Base-by-base conservation (phyloP, 2,113 vertebrate genomes). In the Ictidomys tridecemlineatus region DNA sequence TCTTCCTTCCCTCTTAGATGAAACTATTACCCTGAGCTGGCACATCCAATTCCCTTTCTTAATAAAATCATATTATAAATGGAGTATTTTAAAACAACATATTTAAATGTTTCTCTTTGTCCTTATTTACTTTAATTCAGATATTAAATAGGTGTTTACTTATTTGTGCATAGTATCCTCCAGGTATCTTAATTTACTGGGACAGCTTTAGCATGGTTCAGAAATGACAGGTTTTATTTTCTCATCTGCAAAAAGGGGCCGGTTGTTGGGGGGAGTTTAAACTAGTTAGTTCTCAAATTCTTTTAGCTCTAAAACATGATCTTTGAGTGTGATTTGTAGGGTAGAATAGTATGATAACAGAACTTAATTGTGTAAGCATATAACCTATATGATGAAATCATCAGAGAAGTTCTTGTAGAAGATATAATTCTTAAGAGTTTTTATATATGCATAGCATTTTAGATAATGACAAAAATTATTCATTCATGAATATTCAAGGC, bases 241-340 rank as follows among this genome's bases (percentile, higher is more conserved):
- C 24, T 74, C 0, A 12, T 89, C n/a, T 86, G 30, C 9, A 48
- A 77, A 94, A 94, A 45, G 45, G 45, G 45, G 45, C 8, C 45
- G 45, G 45, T 45, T 45, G 45, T 8, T 9, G 45, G 45, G 45
- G 45, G 45, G 48, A 53, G 39, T 72, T 72, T 77, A 65, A 83
- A n/a, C 9, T 42, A 89, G 34, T 51, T 37, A 39, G 10, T 39
- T 12, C 73, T 26, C 42, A 39, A 39, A 77, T 65, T 39, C 34
- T 79, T 96, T 77, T 32, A 87, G 28, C 87, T 86, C 79, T 87
- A 83, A 48, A 86, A 58, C 93, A n/a, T 83, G 51, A 37, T 77
- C 58, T 65, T 14, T 34, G 30, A 48, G 42, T 63, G 10, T 80
- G 18, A 53, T 85, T 82, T 78, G 7, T 9, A 28, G 61, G 58